These are phyloP conservation scores for Cinclus mexicanus DNA, from an alignment of 2,113 vertebrate species.

Conservation along the genomic window DNA sequence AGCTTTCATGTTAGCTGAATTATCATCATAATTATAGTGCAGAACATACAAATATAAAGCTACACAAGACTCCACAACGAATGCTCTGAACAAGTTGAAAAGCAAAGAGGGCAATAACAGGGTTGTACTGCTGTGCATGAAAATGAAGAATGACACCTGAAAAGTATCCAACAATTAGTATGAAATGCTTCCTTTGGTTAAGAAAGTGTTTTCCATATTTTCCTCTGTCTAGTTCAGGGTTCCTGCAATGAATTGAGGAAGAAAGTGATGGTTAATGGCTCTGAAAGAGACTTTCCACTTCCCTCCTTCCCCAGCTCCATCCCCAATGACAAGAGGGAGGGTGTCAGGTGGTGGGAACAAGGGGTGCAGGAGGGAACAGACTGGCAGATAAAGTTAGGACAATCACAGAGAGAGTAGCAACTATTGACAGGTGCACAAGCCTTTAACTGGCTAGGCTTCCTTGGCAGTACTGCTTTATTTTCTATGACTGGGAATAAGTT, in stretches of 20 bases:
- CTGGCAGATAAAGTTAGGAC: background rate
- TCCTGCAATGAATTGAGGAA: background rate
- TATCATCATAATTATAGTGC: background rate
- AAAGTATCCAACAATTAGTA: background rate
- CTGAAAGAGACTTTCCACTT: background rate
- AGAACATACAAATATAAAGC: background rate
- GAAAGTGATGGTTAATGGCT: background rate
- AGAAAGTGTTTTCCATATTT: background rate
- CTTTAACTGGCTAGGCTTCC: background rate
- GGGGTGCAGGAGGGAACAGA: background rate
- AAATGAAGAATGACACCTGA: background rate
- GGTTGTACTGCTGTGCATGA: rapidly evolving
- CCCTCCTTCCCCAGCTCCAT: background rate
- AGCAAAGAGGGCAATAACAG: background rate
- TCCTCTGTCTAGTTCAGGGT: background rate
- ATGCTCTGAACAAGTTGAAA: background rate
- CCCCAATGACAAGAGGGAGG: background rate
- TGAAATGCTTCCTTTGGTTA: background rate
- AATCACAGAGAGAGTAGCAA: rapidly evolving
- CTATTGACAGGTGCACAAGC: background rate
- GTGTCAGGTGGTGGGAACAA: background rate
- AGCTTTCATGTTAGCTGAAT: conserved; percentile 3
- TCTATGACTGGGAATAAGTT: background rate
- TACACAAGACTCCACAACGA: background rate
- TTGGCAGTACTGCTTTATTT: background rate